phyloP scores from a whole-genome alignment of 2,113 vertebrate genomes.

The Neogobius melanostomus region DNA sequence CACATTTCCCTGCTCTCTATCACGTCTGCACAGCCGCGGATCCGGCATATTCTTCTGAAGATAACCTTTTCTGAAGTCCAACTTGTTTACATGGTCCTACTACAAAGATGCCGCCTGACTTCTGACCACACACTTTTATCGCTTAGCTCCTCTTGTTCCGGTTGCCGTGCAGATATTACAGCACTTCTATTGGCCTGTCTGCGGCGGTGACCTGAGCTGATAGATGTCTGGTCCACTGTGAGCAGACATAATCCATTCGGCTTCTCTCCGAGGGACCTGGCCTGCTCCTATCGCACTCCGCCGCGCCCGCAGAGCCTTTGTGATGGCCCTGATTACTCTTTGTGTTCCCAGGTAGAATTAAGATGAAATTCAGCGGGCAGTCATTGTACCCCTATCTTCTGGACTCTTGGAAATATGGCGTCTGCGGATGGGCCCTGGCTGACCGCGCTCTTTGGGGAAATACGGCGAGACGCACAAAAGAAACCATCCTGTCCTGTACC shows the following conservation, averaged over 20 bases:
- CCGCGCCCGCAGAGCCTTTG: constrained; percentile 69
- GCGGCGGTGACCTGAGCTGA: constrained; percentile 56
- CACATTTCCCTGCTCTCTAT: not conserved
- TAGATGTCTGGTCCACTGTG: constrained; percentile 61
- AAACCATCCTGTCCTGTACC: constrained; percentile 78
- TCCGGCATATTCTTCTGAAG: not conserved
- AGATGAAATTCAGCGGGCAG: constrained; percentile 77
- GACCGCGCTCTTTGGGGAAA: constrained; percentile 74
- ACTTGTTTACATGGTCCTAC: not conserved
- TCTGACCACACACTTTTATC: constrained; percentile 38
- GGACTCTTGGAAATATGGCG: constrained; percentile 74
- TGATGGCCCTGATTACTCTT: constrained; percentile 79
- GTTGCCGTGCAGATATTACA: constrained; percentile 39
- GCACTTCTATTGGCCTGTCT: constrained; percentile 46
- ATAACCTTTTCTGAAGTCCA: constrained; percentile 8
- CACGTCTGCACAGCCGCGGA: not conserved
- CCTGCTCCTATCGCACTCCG: constrained; percentile 68
- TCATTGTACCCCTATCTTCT: constrained; percentile 77
- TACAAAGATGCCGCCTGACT: constrained; percentile 4
- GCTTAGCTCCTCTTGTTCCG: constrained; percentile 30
- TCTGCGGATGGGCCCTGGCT: constrained; percentile 70
- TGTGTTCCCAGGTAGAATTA: constrained; percentile 80
- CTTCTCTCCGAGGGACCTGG: constrained; percentile 49
- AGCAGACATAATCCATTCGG: constrained; percentile 58
- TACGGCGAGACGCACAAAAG: constrained; percentile 74